Evolutionary conservation across 1,140 invertebrate genomes (phyloP), one percentile per base, ranked within the genome.

Genomic region (Ostrea edulis): DNA sequence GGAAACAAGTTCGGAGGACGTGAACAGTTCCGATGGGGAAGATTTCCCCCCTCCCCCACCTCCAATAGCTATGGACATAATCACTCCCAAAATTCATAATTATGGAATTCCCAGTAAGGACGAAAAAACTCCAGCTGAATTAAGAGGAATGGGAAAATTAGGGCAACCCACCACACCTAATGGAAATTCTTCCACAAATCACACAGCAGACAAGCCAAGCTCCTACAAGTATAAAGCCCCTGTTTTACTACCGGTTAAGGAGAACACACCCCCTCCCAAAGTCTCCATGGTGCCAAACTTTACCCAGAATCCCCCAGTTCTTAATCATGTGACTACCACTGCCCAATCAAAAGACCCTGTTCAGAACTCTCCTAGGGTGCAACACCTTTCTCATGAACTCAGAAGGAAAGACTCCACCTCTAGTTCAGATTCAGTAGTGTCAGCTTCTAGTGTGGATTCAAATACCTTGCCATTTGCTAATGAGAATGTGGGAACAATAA

Each of bases 391-490:
- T 29, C 68, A 77, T 77, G 82, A 83, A 83, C 29, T 89, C 35
- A 91, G 85, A 86, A 87, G 89, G 53, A 92, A 92, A 68, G 92
- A 93, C 55, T 94, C 93, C 1, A 92, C 92, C 20, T 87, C 88
- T 44, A 93, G 93, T 89, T 90, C 92, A 90, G 92, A 98, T 97
- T 98, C 98, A 92, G 98, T 97, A 96, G 90, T 91, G 35, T 95
- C 95, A 4, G 93, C 93, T 3, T 98, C 98, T 89, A 99, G 98
- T 95, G 89, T 92, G 53, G 95, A 99, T 95, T 98, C 98, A 35
- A 98, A 99, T 95, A 98, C 98, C 91, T 96, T 99, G 94, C 98
- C 98, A 62, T 99, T 99, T 95, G 98, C 99, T 88, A 99, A 99
- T 95, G 99, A 99, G 94, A 99, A 99, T 95, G 98, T 98, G 55